Percentiles rank a stretch among this genome's conserved stretches.
These are phyloP conservation scores for Diloba caeruleocephala DNA, from an alignment of 2,888 invertebrate genomes.

Conservation along the genomic window DNA sequence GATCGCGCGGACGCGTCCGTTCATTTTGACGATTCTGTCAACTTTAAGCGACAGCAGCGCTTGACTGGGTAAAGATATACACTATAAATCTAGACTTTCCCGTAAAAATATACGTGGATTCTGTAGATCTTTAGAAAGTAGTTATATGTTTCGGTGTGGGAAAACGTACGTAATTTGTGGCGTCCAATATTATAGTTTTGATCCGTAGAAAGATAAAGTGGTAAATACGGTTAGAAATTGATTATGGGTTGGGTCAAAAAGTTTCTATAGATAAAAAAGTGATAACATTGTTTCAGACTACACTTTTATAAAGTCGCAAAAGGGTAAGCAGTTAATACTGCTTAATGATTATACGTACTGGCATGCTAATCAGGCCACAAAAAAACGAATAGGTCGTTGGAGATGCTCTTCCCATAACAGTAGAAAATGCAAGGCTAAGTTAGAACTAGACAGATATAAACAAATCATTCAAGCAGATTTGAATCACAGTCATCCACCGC, in stretches of 20 bases:
- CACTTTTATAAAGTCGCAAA: slow-evolving; percentile 39
- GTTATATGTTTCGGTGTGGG: slow-evolving; percentile 14
- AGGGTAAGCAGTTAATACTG: slow-evolving; percentile 52
- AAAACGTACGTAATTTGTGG: slow-evolving; percentile 11
- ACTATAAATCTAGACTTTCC: not conserved
- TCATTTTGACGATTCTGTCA: too few relatives aligned
- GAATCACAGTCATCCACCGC: slow-evolving; percentile 33
- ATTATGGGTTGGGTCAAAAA: not conserved
- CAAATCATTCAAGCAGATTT: slow-evolving; percentile 32
- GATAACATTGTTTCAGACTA: slow-evolving; percentile 30
- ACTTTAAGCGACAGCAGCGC: too few relatives aligned
- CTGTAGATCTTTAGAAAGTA: not conserved
- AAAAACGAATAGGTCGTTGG: slow-evolving; percentile 24
- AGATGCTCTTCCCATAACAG: slow-evolving; percentile 37
- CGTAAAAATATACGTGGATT: not conserved
- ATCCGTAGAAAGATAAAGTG: slow-evolving; percentile 1
- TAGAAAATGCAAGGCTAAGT: slow-evolving; percentile 37
- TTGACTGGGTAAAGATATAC: too few relatives aligned
- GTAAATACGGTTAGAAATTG: not conserved
- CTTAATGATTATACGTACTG: slow-evolving; percentile 52
- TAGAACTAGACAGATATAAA: slow-evolving; percentile 21
- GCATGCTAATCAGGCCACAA: slow-evolving; percentile 18
- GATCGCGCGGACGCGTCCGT: too few relatives aligned
- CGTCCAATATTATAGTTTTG: not conserved
- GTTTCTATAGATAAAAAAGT: not conserved